These are phyloP conservation scores for Tribolium madens DNA, from an alignment of 1,140 invertebrate species.

Conservation along the genomic window DNA sequence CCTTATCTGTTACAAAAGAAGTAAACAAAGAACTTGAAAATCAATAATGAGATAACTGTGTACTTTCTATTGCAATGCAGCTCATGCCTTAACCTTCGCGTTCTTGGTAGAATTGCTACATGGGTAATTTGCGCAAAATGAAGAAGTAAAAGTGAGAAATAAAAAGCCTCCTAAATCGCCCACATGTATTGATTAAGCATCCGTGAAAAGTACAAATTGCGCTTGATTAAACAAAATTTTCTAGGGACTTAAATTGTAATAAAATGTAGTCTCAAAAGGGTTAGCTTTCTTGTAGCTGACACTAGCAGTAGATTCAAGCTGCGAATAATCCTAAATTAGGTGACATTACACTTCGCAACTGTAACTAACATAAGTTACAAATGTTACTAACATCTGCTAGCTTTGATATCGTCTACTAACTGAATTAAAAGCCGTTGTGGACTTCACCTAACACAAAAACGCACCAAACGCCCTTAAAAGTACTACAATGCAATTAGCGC, in stretches of 20 bases:
- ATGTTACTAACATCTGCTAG: conserved; percentile 21
- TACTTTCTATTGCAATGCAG: conserved; percentile 19
- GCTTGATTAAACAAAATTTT: conserved; percentile 29
- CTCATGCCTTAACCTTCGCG: conserved; percentile 38
- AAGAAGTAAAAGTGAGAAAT: not conserved
- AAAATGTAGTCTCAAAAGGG: conserved; percentile 13
- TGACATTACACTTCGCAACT: conserved; percentile 14
- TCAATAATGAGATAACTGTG: conserved; percentile 18
- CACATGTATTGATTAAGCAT: conserved; percentile 38
- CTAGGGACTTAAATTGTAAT: conserved; percentile 8
- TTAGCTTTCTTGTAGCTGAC: conserved; percentile 27
- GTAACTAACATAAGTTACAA: conserved; percentile 25
- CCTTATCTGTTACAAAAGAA: conserved; percentile 8
- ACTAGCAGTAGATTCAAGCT: not conserved
- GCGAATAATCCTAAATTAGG: conserved; percentile 9
- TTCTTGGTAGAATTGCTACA: conserved; percentile 32
- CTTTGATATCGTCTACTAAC: not conserved
- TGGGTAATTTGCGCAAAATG: not conserved
- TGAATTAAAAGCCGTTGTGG: conserved; percentile 15
- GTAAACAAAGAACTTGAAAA: conserved; percentile 20
- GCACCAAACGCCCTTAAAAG: not conserved
- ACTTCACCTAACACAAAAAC: not conserved
- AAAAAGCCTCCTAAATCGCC: not conserved
- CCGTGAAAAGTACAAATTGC: conserved; percentile 32
- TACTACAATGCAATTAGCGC: conserved; percentile 9